Conservation (phyloP, 1,140 invertebrate genomes). For the Neuroterus valhalla region DNA sequence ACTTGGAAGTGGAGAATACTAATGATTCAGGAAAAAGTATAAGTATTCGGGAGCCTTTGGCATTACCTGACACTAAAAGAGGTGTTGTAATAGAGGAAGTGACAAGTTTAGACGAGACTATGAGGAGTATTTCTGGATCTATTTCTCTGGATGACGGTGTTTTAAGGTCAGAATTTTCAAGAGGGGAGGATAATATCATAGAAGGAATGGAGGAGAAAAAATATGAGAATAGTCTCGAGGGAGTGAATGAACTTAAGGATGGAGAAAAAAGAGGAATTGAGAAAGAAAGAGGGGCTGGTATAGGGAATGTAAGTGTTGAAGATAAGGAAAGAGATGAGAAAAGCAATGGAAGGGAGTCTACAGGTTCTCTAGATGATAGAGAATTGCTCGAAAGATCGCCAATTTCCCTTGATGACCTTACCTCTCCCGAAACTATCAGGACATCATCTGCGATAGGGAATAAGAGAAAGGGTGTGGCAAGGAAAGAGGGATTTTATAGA, state of each 20-base stretch:
- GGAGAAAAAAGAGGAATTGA: not conserved
- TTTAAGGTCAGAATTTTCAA: not conserved
- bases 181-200: not conserved
- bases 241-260: not conserved
- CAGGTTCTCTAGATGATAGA: too few relatives aligned
- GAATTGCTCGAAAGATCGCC: too few relatives aligned
- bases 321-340: not conserved
- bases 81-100: constrained; percentile 69
- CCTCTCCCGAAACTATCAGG: too few relatives aligned
- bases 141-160: not conserved
- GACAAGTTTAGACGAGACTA: constrained; percentile 49
- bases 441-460: too few relatives aligned
- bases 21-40: constrained; percentile 17
- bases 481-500: too few relatives aligned
- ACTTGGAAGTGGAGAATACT: not conserved
- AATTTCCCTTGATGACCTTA: too few relatives aligned
- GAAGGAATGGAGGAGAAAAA: constrained; percentile 3
- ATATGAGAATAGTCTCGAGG: not conserved
- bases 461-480: too few relatives aligned
- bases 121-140: not conserved
- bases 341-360: too few relatives aligned
- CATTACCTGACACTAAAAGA: constrained; percentile 40
- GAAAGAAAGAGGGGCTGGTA: not conserved
- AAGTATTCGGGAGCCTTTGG: constrained; percentile 50
- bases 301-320: not conserved